phyloP scores from a whole-genome alignment of 2,113 vertebrate species.

The Lates calcarifer region DNA sequence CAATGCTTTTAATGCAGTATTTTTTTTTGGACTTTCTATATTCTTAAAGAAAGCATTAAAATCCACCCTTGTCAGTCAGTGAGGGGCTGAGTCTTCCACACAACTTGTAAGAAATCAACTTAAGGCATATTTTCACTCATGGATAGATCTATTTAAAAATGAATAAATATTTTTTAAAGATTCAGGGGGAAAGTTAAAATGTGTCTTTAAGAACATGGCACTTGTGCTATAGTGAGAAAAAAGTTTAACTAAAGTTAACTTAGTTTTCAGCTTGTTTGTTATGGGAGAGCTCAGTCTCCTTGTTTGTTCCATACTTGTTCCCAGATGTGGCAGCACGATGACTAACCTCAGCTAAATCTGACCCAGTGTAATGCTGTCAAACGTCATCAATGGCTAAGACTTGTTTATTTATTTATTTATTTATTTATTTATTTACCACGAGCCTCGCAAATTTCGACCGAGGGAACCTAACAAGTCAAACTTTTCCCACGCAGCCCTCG shows the following conservation, averaged over 20 bases:
- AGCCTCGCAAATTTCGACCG: not conserved
- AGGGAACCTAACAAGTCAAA: slow-evolving; percentile 6
- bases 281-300: not conserved
- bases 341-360: not conserved
- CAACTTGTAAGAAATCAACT: not conserved
- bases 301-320: not conserved
- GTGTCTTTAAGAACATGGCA: not conserved
- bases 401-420: not conserved
- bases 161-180: not conserved
- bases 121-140: not conserved
- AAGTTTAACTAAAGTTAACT: not conserved
- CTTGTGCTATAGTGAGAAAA: not conserved
- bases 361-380: not conserved
- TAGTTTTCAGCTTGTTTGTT: not conserved
- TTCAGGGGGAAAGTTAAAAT: not conserved
- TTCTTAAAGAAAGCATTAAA: not conserved
- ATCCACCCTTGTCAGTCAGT: not conserved
- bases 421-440: not conserved
- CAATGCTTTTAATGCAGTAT: not conserved
- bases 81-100: not conserved
- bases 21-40: not conserved
- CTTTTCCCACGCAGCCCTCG: slow-evolving; percentile 14
- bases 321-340: slow-evolving; percentile 42
- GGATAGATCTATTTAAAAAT: not conserved
- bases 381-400: not conserved